Base-by-base conservation (phyloP, 2,797 vertebrate species). In the Anguilla anguilla region DNA sequence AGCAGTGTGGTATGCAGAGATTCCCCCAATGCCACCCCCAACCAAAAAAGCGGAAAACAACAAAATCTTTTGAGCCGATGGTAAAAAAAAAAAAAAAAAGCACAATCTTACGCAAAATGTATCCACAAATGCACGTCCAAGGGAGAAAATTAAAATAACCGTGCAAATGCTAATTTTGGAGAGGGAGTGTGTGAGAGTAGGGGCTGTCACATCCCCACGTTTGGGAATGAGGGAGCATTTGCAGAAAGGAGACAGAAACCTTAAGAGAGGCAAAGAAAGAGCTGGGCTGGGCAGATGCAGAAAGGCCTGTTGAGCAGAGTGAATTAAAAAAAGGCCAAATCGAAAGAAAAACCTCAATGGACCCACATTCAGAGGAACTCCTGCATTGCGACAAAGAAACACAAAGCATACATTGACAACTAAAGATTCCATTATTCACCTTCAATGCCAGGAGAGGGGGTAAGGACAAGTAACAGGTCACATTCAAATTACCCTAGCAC, bases 1-100 rank as follows among this genome's bases (percentile, higher is more conserved):
- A 95, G 92, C 91, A 25, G 89, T 90, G 91, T 95, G 96, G 96
- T 95, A 97, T 97, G 96, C 95, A 92, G 93, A 95, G 94, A 96
- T 95, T 92, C 91, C 91, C 39, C 87, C 91, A 91, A 93, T 90
- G 93, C 92, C 91, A 85, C 72, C 86, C 51, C 61, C 84, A 88
- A 69, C 49, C 69, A 72, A 84, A 88, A 88, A 69, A n/a, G 25
- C 55, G 31, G 59, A 77, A 81, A 74, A 81, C 83, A 88, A 79
- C 74, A 85, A 79, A 55, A 46, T 67, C 83, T 64, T 84, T 84
- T 84, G 53, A 35, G 6, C 31, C 2, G 77, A 0, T 15, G 77
- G 72, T 15, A 28, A 25, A 39, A 39, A 72, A 39, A 31, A 19
- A 31, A 46, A n/a, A 46, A 46, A 6, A 61, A 0, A 35, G 55